A percentile compares a stretch with the other conserved stretches of the same genome.
Evolutionary conservation across 2,797 vertebrate species (phyloP).

Genomic region (Sebastes dallii): DNA sequence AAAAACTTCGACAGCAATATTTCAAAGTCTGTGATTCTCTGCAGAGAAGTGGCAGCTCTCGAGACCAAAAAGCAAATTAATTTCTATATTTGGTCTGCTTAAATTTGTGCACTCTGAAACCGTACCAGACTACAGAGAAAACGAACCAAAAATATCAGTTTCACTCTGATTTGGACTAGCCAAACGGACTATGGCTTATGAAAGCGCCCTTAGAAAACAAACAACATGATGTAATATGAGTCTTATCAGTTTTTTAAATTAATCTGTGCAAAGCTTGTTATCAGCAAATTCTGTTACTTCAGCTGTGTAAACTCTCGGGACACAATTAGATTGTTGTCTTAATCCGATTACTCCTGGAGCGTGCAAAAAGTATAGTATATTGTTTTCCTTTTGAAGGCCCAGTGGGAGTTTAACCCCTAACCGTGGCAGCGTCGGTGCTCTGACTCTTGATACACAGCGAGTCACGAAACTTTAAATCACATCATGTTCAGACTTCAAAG

Average conservation of each 20-base stretch:
- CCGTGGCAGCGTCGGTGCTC: neutral
- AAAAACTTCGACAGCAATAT: no score
- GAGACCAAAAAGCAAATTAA: no score
- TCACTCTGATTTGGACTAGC: no score
- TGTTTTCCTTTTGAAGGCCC: neutral
- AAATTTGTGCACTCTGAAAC: no score
- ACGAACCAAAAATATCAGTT: no score
- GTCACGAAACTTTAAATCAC: slow-evolving; percentile 5
- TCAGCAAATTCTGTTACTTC: slow-evolving; percentile 15
- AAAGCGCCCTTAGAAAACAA: neutral
- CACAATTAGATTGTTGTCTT: slow-evolving; percentile 19
- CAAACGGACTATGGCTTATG: no score
- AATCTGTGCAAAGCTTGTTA: neutral
- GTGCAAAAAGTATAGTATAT: neutral
- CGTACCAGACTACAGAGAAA: accelerated
- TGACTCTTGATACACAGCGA: neutral
- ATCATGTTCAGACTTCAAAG: slow-evolving; percentile 28
- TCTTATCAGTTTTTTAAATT: neutral
- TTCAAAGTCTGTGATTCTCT: no score
- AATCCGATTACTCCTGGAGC: neutral
- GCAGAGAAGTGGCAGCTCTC: accelerated
- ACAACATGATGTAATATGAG: neutral
- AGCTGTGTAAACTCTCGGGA: neutral
- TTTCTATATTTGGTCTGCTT: no score
- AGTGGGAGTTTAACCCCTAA: neutral